Evolutionary conservation across 2,797 vertebrate species (phyloP).

Genomic region (Pelochelys cantorii): DNA sequence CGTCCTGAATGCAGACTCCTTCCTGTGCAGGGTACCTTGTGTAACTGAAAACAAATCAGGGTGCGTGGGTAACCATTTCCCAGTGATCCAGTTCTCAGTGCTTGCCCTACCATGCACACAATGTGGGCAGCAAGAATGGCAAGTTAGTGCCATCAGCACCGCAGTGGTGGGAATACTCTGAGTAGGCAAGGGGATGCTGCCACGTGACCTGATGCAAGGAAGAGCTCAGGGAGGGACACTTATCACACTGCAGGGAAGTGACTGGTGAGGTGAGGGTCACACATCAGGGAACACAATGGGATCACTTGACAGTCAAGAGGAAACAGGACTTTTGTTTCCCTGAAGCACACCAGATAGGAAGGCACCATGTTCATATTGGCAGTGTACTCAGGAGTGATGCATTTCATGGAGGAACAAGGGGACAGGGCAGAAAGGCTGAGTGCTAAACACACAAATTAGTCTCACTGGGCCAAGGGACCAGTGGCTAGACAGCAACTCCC

Average conservation of each 20-base stretch:
- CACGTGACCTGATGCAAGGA: conserved; percentile 7
- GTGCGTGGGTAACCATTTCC: neutral
- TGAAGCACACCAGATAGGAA: neutral
- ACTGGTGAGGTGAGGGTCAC: neutral
- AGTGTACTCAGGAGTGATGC: neutral
- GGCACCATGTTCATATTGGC: neutral
- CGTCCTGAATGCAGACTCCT: neutral
- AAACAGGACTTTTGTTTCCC: neutral
- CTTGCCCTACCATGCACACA: neutral
- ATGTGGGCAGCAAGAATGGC: neutral
- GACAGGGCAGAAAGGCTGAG: neutral
- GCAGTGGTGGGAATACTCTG: neutral
- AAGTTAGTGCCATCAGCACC: neutral
- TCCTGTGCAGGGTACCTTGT: neutral
- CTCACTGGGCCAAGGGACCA: neutral
- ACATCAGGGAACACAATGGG: neutral
- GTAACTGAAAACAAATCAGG: neutral
- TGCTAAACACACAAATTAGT: conserved; percentile 9
- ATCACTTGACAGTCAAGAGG: neutral
- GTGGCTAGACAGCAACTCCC: neutral
- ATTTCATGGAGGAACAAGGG: conserved; percentile 11
- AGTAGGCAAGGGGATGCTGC: neutral
- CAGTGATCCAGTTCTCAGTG: conserved; percentile 1
- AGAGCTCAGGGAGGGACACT: neutral
- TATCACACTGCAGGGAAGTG: conserved; percentile 12